phyloP scores from a whole-genome alignment of 2,888 invertebrate species.

The Macaria liturata region DNA sequence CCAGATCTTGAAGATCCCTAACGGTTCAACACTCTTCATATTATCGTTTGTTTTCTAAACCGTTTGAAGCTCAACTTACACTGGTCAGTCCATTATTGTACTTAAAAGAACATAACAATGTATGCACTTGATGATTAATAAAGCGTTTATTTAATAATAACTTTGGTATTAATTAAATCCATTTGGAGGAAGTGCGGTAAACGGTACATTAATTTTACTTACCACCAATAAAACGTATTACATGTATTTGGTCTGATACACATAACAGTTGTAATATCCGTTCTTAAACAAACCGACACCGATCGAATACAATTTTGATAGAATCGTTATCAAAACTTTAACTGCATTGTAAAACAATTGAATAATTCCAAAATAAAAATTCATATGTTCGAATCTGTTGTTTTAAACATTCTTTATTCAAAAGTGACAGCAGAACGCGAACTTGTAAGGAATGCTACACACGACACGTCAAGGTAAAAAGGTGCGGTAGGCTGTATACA shows the following conservation, averaged over 20 bases:
- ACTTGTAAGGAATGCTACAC: slow-evolving; percentile 50
- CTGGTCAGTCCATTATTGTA: slow-evolving; percentile 37
- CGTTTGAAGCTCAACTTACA: slow-evolving; percentile 47
- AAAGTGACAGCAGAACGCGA: neutral
- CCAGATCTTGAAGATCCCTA: slow-evolving; percentile 58
- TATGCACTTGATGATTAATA: slow-evolving; percentile 13
- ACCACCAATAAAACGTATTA: neutral
- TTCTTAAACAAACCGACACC: neutral
- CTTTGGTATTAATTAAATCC: slow-evolving; percentile 6
- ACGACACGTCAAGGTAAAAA: slow-evolving; percentile 51
- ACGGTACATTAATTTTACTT: slow-evolving; percentile 11
- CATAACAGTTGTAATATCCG: neutral
- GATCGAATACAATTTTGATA: neutral
- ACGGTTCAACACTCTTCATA: slow-evolving; percentile 42
- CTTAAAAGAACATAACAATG: slow-evolving; percentile 36
- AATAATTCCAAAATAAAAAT: no score
- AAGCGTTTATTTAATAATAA: slow-evolving; percentile 4
- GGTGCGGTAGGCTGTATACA: slow-evolving; percentile 66
- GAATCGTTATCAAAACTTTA: no score
- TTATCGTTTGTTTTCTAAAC: slow-evolving; percentile 49
- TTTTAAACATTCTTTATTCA: no score
- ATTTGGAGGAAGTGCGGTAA: slow-evolving; percentile 1
- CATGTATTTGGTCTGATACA: neutral
- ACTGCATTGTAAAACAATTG: no score
- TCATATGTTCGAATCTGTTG: no score